These are phyloP conservation scores for Drosophila persimilis DNA, from an alignment of 1,140 invertebrate species.

Conservation along the genomic window DNA sequence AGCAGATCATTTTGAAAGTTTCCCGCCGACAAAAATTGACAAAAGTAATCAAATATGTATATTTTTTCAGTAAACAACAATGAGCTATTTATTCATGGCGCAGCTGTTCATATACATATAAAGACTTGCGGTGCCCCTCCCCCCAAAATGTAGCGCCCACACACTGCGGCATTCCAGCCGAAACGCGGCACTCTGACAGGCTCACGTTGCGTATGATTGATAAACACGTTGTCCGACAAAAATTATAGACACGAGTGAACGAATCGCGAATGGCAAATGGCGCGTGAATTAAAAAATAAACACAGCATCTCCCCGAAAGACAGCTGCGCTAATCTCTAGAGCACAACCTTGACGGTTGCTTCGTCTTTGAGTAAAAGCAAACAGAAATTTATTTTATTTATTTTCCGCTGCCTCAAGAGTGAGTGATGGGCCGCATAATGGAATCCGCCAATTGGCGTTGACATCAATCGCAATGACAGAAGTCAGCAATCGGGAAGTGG, in stretches of 20 bases:
- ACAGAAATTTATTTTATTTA: constrained; percentile 40
- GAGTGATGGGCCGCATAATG: constrained; percentile 73
- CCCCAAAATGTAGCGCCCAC: constrained; percentile 48
- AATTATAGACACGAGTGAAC: constrained; percentile 41
- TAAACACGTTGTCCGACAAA: constrained; percentile 56
- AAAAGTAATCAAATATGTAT: constrained; percentile 22
- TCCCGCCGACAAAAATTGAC: constrained; percentile 19
- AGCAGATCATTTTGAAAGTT: constrained; percentile 9
- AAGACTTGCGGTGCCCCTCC: not conserved
- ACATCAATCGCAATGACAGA: constrained; percentile 44
- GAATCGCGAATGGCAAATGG: not conserved
- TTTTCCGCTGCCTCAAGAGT: constrained; percentile 18
- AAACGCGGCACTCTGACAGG: constrained; percentile 47
- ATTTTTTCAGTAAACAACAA: constrained; percentile 8
- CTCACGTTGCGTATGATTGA: constrained; percentile 72
- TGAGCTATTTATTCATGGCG: constrained; percentile 16
- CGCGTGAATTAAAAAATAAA: constrained; percentile 32
- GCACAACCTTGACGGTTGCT: constrained; percentile 64
- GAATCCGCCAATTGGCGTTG: constrained; percentile 74
- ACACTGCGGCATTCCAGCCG: constrained; percentile 39
- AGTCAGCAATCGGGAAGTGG: constrained; percentile 3
- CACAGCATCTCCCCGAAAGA: constrained; percentile 24
- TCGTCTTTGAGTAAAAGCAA: constrained; percentile 43
- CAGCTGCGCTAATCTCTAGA: constrained; percentile 55
- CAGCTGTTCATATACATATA: constrained; percentile 41